Conservation (phyloP, 2,888 invertebrate genomes). For the Eupsilia transversa region DNA sequence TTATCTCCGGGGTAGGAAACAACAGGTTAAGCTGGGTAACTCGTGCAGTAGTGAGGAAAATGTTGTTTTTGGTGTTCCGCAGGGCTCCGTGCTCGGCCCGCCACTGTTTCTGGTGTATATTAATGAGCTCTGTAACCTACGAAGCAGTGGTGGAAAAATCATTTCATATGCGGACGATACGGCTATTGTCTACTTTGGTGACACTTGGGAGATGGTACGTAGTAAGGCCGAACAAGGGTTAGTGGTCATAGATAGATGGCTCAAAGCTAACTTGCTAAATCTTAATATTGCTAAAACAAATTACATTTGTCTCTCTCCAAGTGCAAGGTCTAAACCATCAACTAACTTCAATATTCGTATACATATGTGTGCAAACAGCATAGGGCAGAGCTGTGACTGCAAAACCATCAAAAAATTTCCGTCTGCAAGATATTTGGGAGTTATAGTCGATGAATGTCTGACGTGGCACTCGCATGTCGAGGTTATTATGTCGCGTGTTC, state of each 20-base stretch:
- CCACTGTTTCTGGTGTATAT: constrained; percentile 3
- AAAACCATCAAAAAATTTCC: too few relatives aligned
- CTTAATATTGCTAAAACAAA: too few relatives aligned
- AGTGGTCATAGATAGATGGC: not conserved
- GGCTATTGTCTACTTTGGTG: not conserved
- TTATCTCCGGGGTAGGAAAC: not conserved
- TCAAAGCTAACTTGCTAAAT: not conserved
- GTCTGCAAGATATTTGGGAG: constrained; percentile 4
- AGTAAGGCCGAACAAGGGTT: too few relatives aligned
- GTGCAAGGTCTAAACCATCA: too few relatives aligned
- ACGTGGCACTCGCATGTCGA: constrained; percentile 5
- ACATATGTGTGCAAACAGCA: too few relatives aligned
- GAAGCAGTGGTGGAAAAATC: not conserved
- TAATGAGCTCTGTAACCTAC: not conserved
- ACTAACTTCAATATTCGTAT: too few relatives aligned
- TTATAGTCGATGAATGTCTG: not conserved
- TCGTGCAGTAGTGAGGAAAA: not conserved
- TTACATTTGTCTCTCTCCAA: too few relatives aligned
- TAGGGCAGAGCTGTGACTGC: too few relatives aligned
- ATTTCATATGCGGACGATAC: constrained; percentile 14
- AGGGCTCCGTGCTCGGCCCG: not conserved
- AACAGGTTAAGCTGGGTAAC: not conserved
- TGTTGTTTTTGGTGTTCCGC: not conserved
- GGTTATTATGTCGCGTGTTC: not conserved
- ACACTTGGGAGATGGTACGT: too few relatives aligned